Conservation (phyloP, 1,140 invertebrate genomes). For the Colletes latitarsis region DNA sequence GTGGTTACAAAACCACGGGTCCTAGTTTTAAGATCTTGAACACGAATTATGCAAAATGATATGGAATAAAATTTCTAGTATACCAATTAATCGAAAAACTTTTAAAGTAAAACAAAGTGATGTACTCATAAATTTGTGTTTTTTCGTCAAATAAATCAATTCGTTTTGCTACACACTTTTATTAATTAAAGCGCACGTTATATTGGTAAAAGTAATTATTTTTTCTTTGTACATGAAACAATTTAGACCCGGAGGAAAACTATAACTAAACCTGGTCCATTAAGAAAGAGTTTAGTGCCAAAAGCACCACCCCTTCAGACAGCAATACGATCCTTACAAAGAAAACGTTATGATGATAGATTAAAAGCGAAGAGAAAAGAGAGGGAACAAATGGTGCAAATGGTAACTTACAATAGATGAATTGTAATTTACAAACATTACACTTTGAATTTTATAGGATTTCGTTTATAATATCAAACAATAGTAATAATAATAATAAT, state of each 20-base stretch:
- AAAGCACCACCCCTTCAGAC: slow-evolving; percentile 44
- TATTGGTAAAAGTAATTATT: neutral
- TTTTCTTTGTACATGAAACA: neutral
- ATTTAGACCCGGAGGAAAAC: slow-evolving; percentile 43
- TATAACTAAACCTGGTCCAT: slow-evolving; percentile 11
- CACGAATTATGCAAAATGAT: too few species aligned
- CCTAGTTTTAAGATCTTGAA: too few species aligned
- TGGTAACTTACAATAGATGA: slow-evolving; percentile 26
- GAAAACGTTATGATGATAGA: slow-evolving; percentile 47
- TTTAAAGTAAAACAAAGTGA: neutral
- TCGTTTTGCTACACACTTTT: neutral
- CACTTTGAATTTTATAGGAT: too few species aligned
- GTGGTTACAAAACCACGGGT: too few species aligned
- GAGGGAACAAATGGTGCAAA: slow-evolving; percentile 10
- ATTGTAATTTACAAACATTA: neutral
- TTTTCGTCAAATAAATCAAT: neutral
- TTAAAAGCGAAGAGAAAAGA: slow-evolving; percentile 39
- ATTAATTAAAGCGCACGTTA: neutral
- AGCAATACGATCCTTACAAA: slow-evolving; percentile 34
- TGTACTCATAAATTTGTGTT: too few species aligned
- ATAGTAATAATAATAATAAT: too few species aligned
- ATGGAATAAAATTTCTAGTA: too few species aligned
- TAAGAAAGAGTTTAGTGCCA: slow-evolving; percentile 6
- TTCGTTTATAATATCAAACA: neutral
- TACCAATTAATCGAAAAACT: neutral